phyloP scores from a whole-genome alignment of 1,140 invertebrate species.

The Eulimnadia texana region DNA sequence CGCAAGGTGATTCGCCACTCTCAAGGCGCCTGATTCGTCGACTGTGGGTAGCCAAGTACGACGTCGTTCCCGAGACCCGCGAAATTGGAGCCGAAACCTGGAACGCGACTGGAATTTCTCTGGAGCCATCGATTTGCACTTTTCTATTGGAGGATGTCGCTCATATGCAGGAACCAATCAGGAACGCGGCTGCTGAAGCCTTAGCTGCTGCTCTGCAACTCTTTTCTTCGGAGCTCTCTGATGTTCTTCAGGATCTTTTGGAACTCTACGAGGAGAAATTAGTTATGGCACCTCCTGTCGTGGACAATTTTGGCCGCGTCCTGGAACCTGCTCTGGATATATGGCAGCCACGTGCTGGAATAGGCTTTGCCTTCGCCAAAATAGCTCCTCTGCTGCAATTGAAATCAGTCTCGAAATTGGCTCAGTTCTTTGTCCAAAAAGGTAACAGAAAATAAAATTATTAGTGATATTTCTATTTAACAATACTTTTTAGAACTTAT shows the following conservation, averaged over 20 bases:
- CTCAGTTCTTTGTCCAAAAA: slow-evolving; percentile 60
- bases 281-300: slow-evolving; percentile 63
- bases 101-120: slow-evolving; percentile 39
- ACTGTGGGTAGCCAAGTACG: slow-evolving; percentile 62
- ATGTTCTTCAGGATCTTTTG: slow-evolving; percentile 47
- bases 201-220: slow-evolving; percentile 48
- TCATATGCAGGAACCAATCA: slow-evolving; percentile 59
- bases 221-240: slow-evolving; percentile 37
- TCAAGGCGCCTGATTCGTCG: slow-evolving; percentile 46
- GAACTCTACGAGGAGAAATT: slow-evolving; percentile 62
- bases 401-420: slow-evolving; percentile 32
- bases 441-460: too few relatives aligned
- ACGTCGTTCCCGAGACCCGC: slow-evolving; percentile 34
- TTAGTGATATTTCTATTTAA: too few relatives aligned
- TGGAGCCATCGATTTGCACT: slow-evolving; percentile 37
- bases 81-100: slow-evolving; percentile 51
- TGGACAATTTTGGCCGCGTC: slow-evolving; percentile 84
- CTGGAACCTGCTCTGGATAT: slow-evolving; percentile 67
- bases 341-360: slow-evolving; percentile 75
- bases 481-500: too few relatives aligned
- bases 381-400: slow-evolving; percentile 52
- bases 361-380: slow-evolving; percentile 62
- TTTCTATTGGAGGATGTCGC: slow-evolving; percentile 54
- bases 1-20: slow-evolving; percentile 40
- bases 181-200: slow-evolving; percentile 59